A percentile compares a stretch with the other conserved stretches of the same genome.
These are phyloP conservation scores for Capromys pilorides DNA, from an alignment of 2,797 vertebrate genomes.

Conservation along the genomic window DNA sequence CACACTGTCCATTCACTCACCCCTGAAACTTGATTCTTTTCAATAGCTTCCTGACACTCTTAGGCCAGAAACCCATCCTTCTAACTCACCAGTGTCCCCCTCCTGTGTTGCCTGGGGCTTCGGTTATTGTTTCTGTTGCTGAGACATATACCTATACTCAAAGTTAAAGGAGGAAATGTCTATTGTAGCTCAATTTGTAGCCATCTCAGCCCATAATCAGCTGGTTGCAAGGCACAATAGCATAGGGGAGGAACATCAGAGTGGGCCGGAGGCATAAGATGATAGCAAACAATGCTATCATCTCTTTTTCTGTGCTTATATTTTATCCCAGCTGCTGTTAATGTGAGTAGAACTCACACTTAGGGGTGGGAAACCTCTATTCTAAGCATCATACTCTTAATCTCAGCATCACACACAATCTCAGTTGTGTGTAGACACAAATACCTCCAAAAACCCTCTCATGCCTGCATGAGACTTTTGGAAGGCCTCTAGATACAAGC, in stretches of 20 bases:
- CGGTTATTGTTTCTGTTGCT: background rate
- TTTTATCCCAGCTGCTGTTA: background rate
- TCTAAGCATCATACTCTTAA: background rate
- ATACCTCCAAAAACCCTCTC: background rate
- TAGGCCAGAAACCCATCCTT: background rate
- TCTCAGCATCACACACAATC: background rate
- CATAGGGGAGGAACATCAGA: background rate
- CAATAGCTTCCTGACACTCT: background rate
- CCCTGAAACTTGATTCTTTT: background rate
- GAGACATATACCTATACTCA: background rate
- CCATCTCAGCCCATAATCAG: background rate
- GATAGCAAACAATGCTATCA: background rate
- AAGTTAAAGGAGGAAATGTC: background rate
- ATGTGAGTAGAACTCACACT: background rate
- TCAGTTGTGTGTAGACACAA: background rate
- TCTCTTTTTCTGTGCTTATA: background rate
- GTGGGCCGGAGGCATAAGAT: background rate
- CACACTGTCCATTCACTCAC: background rate
- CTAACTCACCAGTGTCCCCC: background rate
- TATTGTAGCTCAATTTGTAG: background rate
- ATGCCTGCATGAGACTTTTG: background rate
- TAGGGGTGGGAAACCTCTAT: background rate
- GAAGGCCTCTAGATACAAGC: background rate
- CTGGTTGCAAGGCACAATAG: background rate
- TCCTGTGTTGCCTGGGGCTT: background rate